Base-by-base conservation (phyloP, 2,888 invertebrate species). In the Acheta domesticus region DNA sequence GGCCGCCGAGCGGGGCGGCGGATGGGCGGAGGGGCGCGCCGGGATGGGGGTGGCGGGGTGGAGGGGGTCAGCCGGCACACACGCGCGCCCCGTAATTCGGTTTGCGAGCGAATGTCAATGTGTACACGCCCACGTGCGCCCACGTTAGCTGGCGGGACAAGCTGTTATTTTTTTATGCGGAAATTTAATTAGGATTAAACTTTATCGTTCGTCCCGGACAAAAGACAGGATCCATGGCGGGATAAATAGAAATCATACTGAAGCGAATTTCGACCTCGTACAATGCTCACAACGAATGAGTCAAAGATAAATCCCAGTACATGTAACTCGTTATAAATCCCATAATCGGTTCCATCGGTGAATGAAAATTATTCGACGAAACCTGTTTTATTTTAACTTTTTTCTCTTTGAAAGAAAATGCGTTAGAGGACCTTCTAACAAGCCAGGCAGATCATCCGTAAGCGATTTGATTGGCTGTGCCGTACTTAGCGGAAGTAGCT, bases 101-200 rank as follows among this genome's bases (percentile, higher is more conserved):
- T 62, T 62, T 19, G 62, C 62, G 62, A 62, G 62, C 14, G 62
- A 62, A 62, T 62, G 62, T 62, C 62, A 62, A 62, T 62, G 62
- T 62, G 62, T 62, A 62, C 62, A 62, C 62, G 16, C 62, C 14
- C 62, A 62, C 62, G 62, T 62, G n/a, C n/a, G 62, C 16, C n/a
- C 62, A 62, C 62, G 62, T 62, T 62, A 62, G 62, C 62, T n/a
- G 62, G 16, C n/a, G 16, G 62, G 62, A 62, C 62, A 62, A 62
- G 62, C 62, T 62, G 62, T 19, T 62, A 62, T 62, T 62, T 62
- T 62, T 62, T 62, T 62, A 62, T 62, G 62, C 62, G 62, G 62
- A 62, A 62, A 62, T 62, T 62, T 62, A 62, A 62, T 62, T 62
- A 62, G 62, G 62, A 62, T 62, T 62, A 62, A 62, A 62, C 62